A percentile compares a stretch with the other conserved stretches of the same genome.
These are phyloP conservation scores for Schizothorax lantsangensis DNA, from an alignment of 2,797 vertebrate species.

Conservation along the genomic window DNA sequence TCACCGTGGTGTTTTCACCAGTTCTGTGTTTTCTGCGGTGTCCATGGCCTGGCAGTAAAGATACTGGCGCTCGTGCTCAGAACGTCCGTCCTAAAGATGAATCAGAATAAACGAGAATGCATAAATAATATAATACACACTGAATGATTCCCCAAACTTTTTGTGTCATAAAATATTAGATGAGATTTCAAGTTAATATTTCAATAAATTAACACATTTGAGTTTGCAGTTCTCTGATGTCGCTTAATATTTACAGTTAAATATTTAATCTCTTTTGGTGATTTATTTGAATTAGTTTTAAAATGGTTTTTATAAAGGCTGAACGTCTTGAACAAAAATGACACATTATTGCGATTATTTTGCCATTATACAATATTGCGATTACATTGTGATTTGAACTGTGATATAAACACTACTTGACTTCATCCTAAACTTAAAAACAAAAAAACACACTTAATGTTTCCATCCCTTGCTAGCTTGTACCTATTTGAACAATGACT, in stretches of 20 bases:
- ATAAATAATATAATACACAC: background rate
- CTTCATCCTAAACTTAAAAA: too few relatives aligned
- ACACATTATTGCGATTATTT: background rate
- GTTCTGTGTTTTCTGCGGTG: slow-evolving; percentile 86
- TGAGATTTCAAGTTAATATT: background rate
- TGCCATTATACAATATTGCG: background rate
- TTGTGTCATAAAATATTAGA: too few relatives aligned
- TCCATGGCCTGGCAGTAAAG: slow-evolving; percentile 90
- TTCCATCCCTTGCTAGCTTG: too few relatives aligned
- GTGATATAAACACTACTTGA: too few relatives aligned
- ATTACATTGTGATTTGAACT: background rate
- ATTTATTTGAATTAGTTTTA: background rate
- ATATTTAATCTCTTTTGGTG: background rate
- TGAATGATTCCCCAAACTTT: background rate
- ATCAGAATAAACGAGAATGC: slow-evolving; percentile 26
- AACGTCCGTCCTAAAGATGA: slow-evolving; percentile 86
- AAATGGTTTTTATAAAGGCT: background rate
- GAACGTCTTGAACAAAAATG: background rate
- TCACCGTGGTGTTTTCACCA: slow-evolving; percentile 95
- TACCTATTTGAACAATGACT: too few relatives aligned
- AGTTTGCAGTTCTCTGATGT: too few relatives aligned
- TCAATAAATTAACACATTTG: background rate
- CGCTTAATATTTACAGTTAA: background rate
- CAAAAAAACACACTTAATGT: too few relatives aligned
- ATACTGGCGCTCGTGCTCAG: slow-evolving; percentile 95